These are phyloP conservation scores for Stenurella melanura DNA, from an alignment of 2,888 invertebrate species.

Conservation along the genomic window DNA sequence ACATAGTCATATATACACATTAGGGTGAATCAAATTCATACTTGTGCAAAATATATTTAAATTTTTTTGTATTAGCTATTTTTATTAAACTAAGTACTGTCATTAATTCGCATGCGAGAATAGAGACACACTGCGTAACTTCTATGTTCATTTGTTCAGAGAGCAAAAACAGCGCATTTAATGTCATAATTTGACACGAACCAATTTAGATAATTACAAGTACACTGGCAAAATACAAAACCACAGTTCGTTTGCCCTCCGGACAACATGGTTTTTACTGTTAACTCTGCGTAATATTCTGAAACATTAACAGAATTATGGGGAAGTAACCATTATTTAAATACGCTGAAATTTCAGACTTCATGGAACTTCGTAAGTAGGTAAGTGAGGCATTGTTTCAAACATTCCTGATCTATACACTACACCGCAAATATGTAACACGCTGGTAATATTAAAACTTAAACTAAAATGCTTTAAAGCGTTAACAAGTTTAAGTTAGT, in stretches of 20 bases:
- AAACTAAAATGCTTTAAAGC: background rate
- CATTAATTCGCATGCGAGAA: no score
- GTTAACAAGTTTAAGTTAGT: background rate
- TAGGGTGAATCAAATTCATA: no score
- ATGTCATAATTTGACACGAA: background rate
- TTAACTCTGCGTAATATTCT: constrained; percentile 2
- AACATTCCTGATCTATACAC: constrained; percentile 6
- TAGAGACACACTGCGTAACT: no score
- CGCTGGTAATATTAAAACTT: background rate
- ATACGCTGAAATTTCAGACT: background rate
- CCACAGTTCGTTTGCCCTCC: background rate
- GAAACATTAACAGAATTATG: constrained; percentile 1
- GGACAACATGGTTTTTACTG: background rate
- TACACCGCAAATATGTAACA: background rate
- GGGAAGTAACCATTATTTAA: background rate
- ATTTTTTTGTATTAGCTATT: no score
- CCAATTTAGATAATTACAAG: background rate
- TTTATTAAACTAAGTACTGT: no score
- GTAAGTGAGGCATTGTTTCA: constrained; percentile 3
- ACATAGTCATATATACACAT: no score
- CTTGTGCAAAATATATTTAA: no score
- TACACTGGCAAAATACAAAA: background rate
- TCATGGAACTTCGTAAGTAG: background rate
- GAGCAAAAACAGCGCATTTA: background rate
- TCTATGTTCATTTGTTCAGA: no score